Evolutionary conservation across 2,888 invertebrate species (phyloP).

Genomic region (Cepaea hortensis): DNA sequence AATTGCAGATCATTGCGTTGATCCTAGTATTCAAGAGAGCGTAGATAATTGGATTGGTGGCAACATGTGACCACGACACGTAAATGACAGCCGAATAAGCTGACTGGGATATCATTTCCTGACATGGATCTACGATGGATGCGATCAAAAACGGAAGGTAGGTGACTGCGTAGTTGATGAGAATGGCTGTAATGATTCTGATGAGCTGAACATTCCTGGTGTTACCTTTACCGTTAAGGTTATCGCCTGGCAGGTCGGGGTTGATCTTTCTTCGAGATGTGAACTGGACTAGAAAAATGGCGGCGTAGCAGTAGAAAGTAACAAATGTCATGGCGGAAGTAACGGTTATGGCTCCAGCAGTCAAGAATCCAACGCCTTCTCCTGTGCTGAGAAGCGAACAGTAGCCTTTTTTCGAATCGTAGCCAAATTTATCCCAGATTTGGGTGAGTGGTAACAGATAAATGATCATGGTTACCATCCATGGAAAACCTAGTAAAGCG

Average conservation of each 20-base stretch:
- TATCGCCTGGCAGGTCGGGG: neutral
- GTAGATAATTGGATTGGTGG: conserved; percentile 41
- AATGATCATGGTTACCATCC: conserved; percentile 12
- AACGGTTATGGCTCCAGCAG: neutral
- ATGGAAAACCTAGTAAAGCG: neutral
- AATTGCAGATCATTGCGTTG: neutral
- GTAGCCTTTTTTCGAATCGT: conserved; percentile 32
- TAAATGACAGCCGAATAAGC: conserved; percentile 24
- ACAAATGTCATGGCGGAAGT: neutral
- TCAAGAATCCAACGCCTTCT: neutral
- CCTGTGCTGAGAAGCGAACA: conserved; percentile 24
- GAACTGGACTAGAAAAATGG: conserved; percentile 18
- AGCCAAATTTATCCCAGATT: conserved; percentile 34
- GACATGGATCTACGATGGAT: conserved; percentile 28
- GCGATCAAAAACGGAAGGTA: conserved; percentile 28
- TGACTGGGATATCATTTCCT: neutral
- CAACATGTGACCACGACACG: conserved; percentile 35
- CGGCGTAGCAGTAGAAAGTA: conserved; percentile 34
- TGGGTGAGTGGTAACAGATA: conserved; percentile 18
- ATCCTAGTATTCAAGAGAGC: conserved; percentile 28
- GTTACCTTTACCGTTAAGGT: neutral
- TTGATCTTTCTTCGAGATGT: neutral
- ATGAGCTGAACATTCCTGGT: conserved; percentile 20
- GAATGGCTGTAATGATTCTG: conserved; percentile 25
- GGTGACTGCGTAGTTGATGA: conserved; percentile 17